Evolutionary conservation across 2,888 invertebrate species (phyloP).

Genomic region (Lycia hirtaria): DNA sequence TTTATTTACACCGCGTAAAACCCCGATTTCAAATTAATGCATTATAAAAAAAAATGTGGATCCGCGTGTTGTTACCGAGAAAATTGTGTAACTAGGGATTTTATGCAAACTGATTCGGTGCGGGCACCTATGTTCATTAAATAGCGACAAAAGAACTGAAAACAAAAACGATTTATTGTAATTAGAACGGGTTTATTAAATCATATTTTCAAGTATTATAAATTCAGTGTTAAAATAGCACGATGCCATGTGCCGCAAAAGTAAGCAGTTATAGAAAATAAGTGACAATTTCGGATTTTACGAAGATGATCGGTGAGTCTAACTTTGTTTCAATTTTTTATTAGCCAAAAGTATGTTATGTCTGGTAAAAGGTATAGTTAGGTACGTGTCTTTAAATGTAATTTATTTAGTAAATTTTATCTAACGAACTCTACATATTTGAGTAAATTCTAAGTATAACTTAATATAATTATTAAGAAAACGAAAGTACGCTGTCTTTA

Average conservation of each 20-base stretch:
- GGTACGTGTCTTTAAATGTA: neutral
- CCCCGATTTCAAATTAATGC: slow-evolving; percentile 51
- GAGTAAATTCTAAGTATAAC: too few relatives aligned
- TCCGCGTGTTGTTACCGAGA: slow-evolving; percentile 39
- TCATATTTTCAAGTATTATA: slow-evolving; percentile 22
- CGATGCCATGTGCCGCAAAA: neutral
- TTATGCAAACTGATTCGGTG: slow-evolving; percentile 39
- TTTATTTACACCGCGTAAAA: slow-evolving; percentile 66
- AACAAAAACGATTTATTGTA: slow-evolving; percentile 49
- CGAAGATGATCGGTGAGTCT: slow-evolving; percentile 46
- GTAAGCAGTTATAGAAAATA: slow-evolving; percentile 8
- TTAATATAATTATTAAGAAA: too few relatives aligned
- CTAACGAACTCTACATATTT: too few relatives aligned
- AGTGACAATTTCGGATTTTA: slow-evolving; percentile 31
- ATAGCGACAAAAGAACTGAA: slow-evolving; percentile 56
- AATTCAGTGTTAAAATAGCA: slow-evolving; percentile 19
- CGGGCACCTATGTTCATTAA: slow-evolving; percentile 46
- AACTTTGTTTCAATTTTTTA: slow-evolving; percentile 5
- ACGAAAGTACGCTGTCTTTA: too few relatives aligned
- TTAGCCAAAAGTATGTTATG: neutral
- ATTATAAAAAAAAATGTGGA: slow-evolving; percentile 40
- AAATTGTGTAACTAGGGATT: slow-evolving; percentile 37
- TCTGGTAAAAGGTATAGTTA: neutral
- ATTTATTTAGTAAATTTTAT: neutral
- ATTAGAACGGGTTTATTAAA: slow-evolving; percentile 19